Base-by-base conservation (phyloP, 1,140 invertebrate genomes). In the Planococcus citri region DNA sequence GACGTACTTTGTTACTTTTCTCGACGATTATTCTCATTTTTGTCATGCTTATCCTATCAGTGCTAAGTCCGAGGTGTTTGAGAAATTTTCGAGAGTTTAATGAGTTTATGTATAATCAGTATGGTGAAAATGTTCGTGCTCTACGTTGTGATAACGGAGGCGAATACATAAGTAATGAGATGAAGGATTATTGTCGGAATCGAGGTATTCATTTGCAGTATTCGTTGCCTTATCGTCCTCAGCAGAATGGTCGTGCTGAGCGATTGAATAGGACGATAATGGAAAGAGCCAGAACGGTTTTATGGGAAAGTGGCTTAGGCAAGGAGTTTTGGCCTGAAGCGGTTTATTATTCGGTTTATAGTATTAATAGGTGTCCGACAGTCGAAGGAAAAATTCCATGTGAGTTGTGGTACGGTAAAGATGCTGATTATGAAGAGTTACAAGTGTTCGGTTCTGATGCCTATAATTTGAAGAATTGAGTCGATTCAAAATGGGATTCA, bases 241-340 rank as follows among this genome's bases (percentile, higher is more conserved):
- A 84, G 73, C 77, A 81, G 71, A 84, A 83, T 74, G 80, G 80
- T 8, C 73, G 73, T 25, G 75, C 76, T n/a, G 81, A 82, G 72
- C 64, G 78, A 58, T 77, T 76, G 29, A 78, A 78, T 69, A 38
- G 77, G 41, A 77, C 75, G 14, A 27, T 78, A 2, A 72, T 75
- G n/a, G 75, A 74, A 69, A 68, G 72, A 68, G 73, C 70, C 8
- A 74, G 74, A 71, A 77, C 76, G 14, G 75, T 77, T 73, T 38
- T 79, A 14, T 60, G 64, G 70, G 12, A 69, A 77, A 70, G 61
- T 9, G 27, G 33, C 25, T 33, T 72, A 17, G 6, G 10, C 20
- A 58, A 41, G 21, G 1, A 2, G n/a, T 68, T 70, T 22, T 72
- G 70, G 70, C 37, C 61, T 37, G 70, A 71, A 69, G 58, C 68